Evolutionary conservation across 1,140 invertebrate genomes (phyloP), one percentile per base, ranked within the genome.

Genomic region (Popillia japonica): DNA sequence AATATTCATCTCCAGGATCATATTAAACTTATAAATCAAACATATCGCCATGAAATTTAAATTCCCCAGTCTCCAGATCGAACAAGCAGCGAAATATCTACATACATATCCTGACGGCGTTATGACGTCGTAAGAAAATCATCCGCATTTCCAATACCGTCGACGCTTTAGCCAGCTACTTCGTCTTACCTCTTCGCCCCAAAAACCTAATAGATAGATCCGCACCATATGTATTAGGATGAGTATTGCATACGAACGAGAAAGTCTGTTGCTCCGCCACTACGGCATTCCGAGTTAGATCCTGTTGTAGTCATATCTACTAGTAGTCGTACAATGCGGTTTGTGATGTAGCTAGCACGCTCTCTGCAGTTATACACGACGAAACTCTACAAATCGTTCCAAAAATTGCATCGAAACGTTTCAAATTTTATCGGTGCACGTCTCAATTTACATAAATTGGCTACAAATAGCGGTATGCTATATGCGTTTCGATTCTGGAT

Each of bases 391-490:
- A 55, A 55, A 55, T 55, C 48, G 17, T 55, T 55, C 48, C 14
- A 55, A 55, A 55, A 55, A 55, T 55, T 55, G 48, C 48, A 55
- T 55, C 48, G 48, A 55, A 34, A 1, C 27, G 27, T 34, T 34
- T 34, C 2, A 34, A 55, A 55, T 55, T 55, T 55, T 55, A 55
- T 55, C 14, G 48, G 17, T 17, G n/a, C 48, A 17, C 48, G 48
- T 55, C n/a, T 55, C 14, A 55, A 55, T 55, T 55, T 55, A 55
- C 48, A 55, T 55, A 55, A 55, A 55, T 55, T 55, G 48, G 48
- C 48, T 17, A 55, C 48, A 55, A 55, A 55, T 55, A 55, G 48
- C 48, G 6, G 48, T 17, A 55, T 17, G 48, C 48, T 55, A 55
- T 14, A 55, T 55, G 48, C 48, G 17, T 55, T n/a, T 17, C 48